phyloP scores from a whole-genome alignment of 2,113 vertebrate species.

The Oostethus manadensis region DNA sequence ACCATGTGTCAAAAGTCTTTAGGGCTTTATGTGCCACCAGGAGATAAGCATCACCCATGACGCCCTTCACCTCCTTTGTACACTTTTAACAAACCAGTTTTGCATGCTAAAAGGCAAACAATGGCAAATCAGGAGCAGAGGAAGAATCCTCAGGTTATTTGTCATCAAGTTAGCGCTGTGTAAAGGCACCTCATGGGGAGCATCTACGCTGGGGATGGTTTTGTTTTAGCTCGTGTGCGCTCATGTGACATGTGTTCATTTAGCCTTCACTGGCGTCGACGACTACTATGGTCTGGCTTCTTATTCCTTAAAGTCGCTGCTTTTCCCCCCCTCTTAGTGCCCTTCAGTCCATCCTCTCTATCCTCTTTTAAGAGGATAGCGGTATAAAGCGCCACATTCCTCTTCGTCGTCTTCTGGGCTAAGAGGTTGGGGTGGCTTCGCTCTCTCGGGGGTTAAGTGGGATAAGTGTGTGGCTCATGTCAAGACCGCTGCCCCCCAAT shows the following conservation, averaged over 20 bases:
- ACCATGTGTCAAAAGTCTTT: constrained; percentile 57
- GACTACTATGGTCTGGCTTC: constrained; percentile 26
- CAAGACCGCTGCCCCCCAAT: constrained; percentile 64
- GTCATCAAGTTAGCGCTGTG: constrained; percentile 58
- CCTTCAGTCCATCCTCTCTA: constrained; percentile 44
- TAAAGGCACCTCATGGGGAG: constrained; percentile 46
- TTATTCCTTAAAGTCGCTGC: constrained; percentile 46
- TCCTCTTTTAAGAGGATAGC: constrained; percentile 49
- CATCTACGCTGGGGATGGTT: constrained; percentile 22
- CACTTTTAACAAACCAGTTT: constrained; percentile 38
- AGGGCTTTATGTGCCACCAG: constrained; percentile 44
- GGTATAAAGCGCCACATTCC: constrained; percentile 60
- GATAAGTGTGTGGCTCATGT: constrained; percentile 72
- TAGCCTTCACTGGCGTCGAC: constrained; percentile 33
- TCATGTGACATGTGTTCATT: constrained; percentile 45
- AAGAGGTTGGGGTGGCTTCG: constrained; percentile 64
- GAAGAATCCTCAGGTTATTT: constrained; percentile 56
- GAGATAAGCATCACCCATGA: constrained; percentile 49
- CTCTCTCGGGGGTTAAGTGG: constrained; percentile 72
- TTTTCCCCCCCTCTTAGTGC: constrained; percentile 21
- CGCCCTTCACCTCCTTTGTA: neutral
- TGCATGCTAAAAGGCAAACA: constrained; percentile 57
- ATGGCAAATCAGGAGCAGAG: constrained; percentile 51
- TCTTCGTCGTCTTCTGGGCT: constrained; percentile 42
- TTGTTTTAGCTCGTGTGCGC: constrained; percentile 28